These are phyloP conservation scores for Bombus impatiens DNA, from an alignment of 1,140 invertebrate species.

Conservation along the genomic window DNA sequence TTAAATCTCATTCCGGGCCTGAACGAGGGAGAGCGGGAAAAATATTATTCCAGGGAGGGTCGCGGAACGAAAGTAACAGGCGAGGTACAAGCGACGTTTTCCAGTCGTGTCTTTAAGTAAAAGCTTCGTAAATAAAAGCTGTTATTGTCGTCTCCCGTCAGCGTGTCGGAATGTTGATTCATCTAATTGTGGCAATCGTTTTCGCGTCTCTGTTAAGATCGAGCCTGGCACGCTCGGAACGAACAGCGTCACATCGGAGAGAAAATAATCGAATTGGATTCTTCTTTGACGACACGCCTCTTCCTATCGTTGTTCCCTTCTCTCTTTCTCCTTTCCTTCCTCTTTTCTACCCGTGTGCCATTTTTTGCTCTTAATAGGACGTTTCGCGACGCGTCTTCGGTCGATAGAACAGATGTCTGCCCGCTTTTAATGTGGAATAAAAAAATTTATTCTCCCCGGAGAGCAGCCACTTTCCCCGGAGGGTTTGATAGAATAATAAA, in stretches of 20 bases:
- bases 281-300: constrained; percentile 7
- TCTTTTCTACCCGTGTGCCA: background rate
- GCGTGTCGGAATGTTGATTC: constrained; percentile 58
- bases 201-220: background rate
- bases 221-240: no score
- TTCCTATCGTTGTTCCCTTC: no score
- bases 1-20: constrained; percentile 12
- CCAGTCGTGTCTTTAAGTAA: constrained; percentile 36
- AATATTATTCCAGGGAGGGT: constrained; percentile 37
- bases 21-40: background rate
- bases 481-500: constrained; percentile 42
- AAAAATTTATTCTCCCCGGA: background rate
- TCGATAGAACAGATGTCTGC: constrained; percentile 7
- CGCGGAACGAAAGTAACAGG: background rate
- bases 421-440: constrained; percentile 22
- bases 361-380: constrained; percentile 24
- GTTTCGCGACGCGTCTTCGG: background rate
- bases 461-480: background rate
- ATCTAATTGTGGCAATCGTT: constrained; percentile 59
- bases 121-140: constrained; percentile 39
- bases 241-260: background rate
- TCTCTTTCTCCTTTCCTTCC: background rate
- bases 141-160: constrained; percentile 47
- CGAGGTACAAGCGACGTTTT: background rate
- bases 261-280: constrained; percentile 36